Percentiles rank a stretch among this genome's conserved stretches.
Evolutionary conservation across 2,888 invertebrate species (phyloP).

Genomic region (Ophion ellenae): DNA sequence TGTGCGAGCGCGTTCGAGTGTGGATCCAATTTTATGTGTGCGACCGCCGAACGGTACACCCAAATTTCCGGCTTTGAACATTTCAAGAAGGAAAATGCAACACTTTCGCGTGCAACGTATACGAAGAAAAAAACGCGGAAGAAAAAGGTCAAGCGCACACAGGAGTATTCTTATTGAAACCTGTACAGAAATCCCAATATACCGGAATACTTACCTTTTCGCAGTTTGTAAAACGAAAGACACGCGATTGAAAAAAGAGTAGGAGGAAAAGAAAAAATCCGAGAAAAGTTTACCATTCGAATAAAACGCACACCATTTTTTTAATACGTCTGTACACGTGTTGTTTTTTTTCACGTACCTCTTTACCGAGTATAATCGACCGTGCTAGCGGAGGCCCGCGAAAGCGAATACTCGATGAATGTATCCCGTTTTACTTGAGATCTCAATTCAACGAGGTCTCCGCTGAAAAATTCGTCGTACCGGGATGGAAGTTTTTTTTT

Average conservation of each 20-base stretch:
- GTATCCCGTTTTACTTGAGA: background rate
- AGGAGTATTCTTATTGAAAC: constrained; percentile 6
- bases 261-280: constrained; percentile 44
- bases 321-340: constrained; percentile 31
- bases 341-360: constrained; percentile 35
- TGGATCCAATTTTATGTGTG: constrained; percentile 15
- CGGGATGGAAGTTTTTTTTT: background rate
- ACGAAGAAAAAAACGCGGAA: constrained; percentile 10
- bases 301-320: constrained; percentile 67
- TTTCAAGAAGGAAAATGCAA: constrained; percentile 23
- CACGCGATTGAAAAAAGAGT: background rate
- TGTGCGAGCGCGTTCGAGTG: constrained; percentile 3
- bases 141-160: constrained; percentile 29
- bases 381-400: background rate
- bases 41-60: background rate
- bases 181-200: constrained; percentile 8
- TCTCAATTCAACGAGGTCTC: background rate
- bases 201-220: constrained; percentile 61
- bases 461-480: constrained; percentile 31
- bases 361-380: background rate
- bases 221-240: constrained; percentile 16
- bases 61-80: constrained; percentile 1
- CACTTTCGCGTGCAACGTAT: constrained; percentile 1
- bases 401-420: background rate
- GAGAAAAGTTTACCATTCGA: constrained; percentile 61